These are phyloP conservation scores for Rhabdomys dilectus DNA, from an alignment of 2,113 vertebrate genomes.

Conservation along the genomic window DNA sequence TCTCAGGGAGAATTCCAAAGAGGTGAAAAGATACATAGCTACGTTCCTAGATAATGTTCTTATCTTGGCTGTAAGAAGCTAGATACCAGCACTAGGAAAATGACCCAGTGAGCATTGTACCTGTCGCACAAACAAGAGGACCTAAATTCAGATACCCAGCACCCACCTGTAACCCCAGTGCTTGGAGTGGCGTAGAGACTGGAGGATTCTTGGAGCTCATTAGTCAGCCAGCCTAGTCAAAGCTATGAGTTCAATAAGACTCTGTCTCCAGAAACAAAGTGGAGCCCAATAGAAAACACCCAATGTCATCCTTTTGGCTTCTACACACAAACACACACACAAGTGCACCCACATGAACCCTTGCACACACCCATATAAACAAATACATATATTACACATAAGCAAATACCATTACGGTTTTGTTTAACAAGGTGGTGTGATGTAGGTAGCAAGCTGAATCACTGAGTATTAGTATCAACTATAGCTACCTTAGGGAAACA, in stretches of 20 bases:
- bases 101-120: no score
- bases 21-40: not conserved
- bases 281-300: not conserved
- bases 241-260: not conserved
- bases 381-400: not conserved
- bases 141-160: not conserved
- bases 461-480: not conserved
- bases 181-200: not conserved
- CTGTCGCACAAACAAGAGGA: not conserved
- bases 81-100: not conserved
- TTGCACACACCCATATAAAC: not conserved
- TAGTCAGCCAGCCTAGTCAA: not conserved
- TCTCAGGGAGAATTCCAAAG: not conserved
- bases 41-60: slow-evolving; percentile 17
- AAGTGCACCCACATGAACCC: no score
- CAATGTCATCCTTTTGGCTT: not conserved
- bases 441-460: slow-evolving; percentile 29
- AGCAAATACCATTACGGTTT: not conserved
- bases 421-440: not conserved
- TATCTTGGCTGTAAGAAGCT: not conserved
- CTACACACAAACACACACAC: not conserved
- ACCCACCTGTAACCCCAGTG: not conserved
- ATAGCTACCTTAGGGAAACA: slow-evolving; percentile 42
- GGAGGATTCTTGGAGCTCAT: not conserved
- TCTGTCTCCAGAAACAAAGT: not conserved